Base-by-base conservation (phyloP, 2,888 invertebrate genomes). In the Oconnorella tubifera region DNA sequence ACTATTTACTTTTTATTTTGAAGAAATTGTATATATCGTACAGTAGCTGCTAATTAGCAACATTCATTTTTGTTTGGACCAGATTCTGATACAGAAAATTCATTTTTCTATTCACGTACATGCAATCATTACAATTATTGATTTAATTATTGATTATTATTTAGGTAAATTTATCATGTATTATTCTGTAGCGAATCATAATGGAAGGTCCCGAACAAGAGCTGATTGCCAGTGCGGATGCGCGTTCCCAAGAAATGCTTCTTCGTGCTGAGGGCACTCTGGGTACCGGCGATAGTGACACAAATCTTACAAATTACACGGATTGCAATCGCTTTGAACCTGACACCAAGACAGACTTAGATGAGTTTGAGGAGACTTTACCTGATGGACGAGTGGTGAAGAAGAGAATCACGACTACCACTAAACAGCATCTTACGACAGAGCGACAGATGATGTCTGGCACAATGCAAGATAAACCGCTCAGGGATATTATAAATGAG, bases 201-300 rank as follows among this genome's bases (percentile, higher is more conserved):
- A 74, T 69, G 73, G 75, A 70, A 68, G 75, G 76, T 23, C 72
- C 70, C 25, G 71, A 72, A 33, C 60, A 57, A 2, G 67, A 65
- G 25, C 62, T 68, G 33, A 6, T 40, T 6, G 59, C 59, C 0
- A 63, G 63, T 19, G 53, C 60, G 27, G 72, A 72, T 29, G 70
- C 70, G 23, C 65, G 70, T 55, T 68, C 70, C 1, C 66, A 69
- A 60, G 33, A 58, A 33, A 33, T 58, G 32, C 59, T 58, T 10
- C 33, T 23, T 10, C 23, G 33, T 10, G n/a, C n/a, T n/a, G n/a
- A n/a, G n/a, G n/a, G n/a, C n/a, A n/a, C n/a, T n/a, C n/a, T n/a
- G n/a, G 33, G 59, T 10, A 14, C 19, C 19, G 40, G 40, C 40
- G 40, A 40, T 19, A 14, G 10, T 40, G n/a, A n/a, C n/a, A n/a